phyloP scores from a whole-genome alignment of 2,888 invertebrate genomes.

The Anodontia alba region DNA sequence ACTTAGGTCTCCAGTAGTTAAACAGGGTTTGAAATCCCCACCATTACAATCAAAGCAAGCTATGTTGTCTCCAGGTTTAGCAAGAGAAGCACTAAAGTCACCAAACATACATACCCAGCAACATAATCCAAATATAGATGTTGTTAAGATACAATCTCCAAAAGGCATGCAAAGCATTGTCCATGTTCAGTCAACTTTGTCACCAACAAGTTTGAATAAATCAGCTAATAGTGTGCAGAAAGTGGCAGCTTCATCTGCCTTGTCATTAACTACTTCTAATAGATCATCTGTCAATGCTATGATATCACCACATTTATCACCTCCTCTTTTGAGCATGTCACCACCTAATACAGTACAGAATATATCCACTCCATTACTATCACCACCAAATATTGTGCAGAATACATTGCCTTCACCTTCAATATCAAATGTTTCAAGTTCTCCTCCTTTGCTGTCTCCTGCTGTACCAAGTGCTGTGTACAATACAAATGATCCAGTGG shows the following conservation, averaged over 20 bases:
- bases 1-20: conserved; percentile 12
- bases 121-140: neutral
- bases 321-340: neutral
- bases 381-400: conserved; percentile 12
- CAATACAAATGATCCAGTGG: neutral
- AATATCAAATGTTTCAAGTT: conserved; percentile 1
- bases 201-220: neutral
- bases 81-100: neutral
- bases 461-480: neutral
- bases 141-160: conserved; percentile 46
- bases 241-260: neutral
- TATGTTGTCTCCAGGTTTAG: neutral
- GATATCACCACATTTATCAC: neutral
- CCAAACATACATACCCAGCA: neutral
- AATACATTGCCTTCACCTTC: neutral
- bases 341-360: neutral
- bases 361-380: neutral
- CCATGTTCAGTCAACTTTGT: conserved; percentile 16
- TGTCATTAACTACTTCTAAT: neutral
- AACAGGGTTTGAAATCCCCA: conserved; percentile 27
- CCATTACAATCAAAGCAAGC: neutral
- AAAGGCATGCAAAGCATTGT: conserved; percentile 22
- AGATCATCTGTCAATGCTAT: neutral
- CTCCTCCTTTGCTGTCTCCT: conserved; percentile 36
- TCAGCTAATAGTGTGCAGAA: neutral